These are phyloP conservation scores for Trialeurodes vaporariorum DNA, from an alignment of 1,140 invertebrate species.

Conservation along the genomic window DNA sequence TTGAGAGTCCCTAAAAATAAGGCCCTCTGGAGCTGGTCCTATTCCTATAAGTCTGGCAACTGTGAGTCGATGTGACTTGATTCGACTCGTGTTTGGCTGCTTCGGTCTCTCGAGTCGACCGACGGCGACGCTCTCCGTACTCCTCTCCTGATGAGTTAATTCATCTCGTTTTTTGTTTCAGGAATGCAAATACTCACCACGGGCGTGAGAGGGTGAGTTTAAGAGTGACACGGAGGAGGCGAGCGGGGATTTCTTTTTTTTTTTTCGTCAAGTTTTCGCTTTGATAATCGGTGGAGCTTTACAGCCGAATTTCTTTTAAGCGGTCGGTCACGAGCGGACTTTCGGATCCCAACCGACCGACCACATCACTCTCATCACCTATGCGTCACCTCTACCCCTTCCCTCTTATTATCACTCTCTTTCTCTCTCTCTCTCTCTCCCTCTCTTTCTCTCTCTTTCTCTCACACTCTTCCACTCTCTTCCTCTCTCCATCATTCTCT, in stretches of 20 bases:
- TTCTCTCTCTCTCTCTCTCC: no score
- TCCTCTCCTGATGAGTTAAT: background rate
- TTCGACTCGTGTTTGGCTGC: background rate
- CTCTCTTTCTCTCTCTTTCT: no score
- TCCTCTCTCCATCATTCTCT: no score
- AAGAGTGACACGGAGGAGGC: no score
- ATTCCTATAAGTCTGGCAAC: no score
- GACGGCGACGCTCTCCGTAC: no score
- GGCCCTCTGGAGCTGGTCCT: no score
- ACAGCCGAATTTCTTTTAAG: background rate
- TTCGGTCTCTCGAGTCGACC: background rate
- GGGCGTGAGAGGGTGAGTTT: background rate
- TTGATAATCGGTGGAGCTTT: background rate
- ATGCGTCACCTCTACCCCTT: no score
- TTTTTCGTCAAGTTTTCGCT: background rate
- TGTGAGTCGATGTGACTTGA: background rate
- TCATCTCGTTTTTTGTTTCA: background rate
- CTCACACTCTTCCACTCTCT: no score
- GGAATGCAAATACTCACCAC: background rate
- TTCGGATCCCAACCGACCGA: background rate
- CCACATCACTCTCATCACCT: background rate
- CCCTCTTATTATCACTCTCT: no score
- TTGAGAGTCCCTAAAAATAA: no score
- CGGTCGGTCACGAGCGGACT: background rate
- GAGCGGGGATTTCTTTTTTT: no score